Base-by-base conservation (phyloP, 2,888 invertebrate species). In the Athripsodes cinereus region DNA sequence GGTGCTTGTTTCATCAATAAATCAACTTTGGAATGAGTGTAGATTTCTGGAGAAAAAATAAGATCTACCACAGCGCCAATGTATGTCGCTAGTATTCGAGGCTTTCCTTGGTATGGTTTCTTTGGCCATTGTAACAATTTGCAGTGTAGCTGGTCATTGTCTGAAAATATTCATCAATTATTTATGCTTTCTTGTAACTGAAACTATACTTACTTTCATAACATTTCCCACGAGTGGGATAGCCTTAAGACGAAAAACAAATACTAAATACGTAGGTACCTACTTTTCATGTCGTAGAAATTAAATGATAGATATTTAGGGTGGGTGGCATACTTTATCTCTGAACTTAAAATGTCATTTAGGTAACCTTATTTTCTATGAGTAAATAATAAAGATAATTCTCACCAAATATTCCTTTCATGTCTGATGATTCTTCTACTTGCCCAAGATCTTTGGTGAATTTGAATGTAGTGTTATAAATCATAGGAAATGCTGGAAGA, bases 401-500 rank as follows among this genome's bases (percentile, higher is more conserved):
- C 26, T 26, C 10, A 26, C 26, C 26, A 26, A 26, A 26, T 10
- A 26, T 26, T 3, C 26, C 26, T 26, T 26, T 26, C 26, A 3
- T 10, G 26, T 26, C 10, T 10, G 26, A 26, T 10, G 26, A 26
- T 26, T 10, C 26, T 26, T 26, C 69, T 26, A 74, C 71, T 11
- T 71, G 70, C 49, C 69, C 66, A 65, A 78, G 77, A 58, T 81
- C 78, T 75, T 85, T 84, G 66, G 80, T 77, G 69, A 90, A 90
- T 63, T 81, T 79, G 69, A 90, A 89, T 65, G 83, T 82, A 69
- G 90, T 87, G 70, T 84, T 81, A 69, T 84, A 85, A 50, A 81
- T 68, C 6, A 91, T 72, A 0, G 92, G 92, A 70, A 92, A 92
- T 49, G 78, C 70, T 0, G 91, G 88, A 1, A 81, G 76, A 44